Conservation (phyloP, 2,888 invertebrate species). For the Volucella inflata region DNA sequence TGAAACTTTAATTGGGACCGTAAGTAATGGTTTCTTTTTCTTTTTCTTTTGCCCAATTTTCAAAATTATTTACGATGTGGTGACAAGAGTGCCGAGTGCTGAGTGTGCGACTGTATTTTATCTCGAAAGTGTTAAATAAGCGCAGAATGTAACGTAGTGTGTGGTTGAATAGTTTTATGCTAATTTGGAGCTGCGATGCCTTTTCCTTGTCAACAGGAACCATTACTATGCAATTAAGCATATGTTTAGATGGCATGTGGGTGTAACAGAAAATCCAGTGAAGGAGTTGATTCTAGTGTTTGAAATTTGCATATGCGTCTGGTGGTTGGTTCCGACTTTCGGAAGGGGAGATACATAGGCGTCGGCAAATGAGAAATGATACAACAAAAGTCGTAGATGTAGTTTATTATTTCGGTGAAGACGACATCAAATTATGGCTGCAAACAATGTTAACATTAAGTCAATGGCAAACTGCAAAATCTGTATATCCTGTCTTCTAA, state of each 20-base stretch:
- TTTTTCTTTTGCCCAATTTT: conserved; percentile 12
- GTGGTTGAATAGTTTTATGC: conserved; percentile 72
- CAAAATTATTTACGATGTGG: conserved; percentile 53
- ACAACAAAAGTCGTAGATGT: conserved; percentile 62
- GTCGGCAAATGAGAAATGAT: conserved; percentile 44
- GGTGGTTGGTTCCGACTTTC: conserved; percentile 4
- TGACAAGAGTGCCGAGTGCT: conserved; percentile 50
- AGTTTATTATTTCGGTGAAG: conserved; percentile 67
- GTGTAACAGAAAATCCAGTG: conserved; percentile 67
- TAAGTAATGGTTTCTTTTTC: background rate
- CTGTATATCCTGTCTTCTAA: conserved; percentile 25
- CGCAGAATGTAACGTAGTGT: conserved; percentile 45
- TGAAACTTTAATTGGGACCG: conserved; percentile 14
- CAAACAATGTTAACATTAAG: conserved; percentile 60
- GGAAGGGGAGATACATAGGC: conserved; percentile 14
- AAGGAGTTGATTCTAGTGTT: conserved; percentile 44
- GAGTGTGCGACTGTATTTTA: conserved; percentile 44
- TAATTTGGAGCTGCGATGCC: conserved; percentile 76
- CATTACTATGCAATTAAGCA: conserved; percentile 79
- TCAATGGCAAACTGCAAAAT: conserved; percentile 22
- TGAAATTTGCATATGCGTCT: conserved; percentile 70
- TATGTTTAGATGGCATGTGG: conserved; percentile 77
- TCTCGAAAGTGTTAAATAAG: conserved; percentile 67
- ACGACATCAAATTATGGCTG: conserved; percentile 68
- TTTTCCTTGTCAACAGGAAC: conserved; percentile 79